A percentile compares a stretch with the other conserved stretches of the same genome.
Evolutionary conservation across 2,797 vertebrate species (phyloP).

Genomic region (Etheostoma perlongum): DNA sequence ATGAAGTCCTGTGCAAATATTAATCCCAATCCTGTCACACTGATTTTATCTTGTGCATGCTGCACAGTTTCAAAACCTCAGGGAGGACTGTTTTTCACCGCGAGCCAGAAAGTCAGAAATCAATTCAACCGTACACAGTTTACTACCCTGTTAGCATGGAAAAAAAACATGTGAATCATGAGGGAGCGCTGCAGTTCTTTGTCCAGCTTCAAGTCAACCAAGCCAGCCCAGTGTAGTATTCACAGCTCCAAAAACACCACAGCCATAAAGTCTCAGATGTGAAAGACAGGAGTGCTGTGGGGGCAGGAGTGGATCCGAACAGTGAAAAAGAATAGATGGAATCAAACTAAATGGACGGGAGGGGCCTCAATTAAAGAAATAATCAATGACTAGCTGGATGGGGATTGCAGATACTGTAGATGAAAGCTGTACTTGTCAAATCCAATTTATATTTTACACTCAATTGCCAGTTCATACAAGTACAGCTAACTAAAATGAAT

Average conservation of each 20-base stretch:
- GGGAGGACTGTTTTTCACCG: background rate
- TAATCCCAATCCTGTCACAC: background rate
- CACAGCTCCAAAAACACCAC: background rate
- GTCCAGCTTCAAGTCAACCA: background rate
- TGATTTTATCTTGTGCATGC: conserved; percentile 3
- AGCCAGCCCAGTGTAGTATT: background rate
- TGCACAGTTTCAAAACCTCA: background rate
- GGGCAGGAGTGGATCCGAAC: background rate
- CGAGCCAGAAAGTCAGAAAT: background rate
- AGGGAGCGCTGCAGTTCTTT: background rate
- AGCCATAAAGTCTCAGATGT: conserved; percentile 7
- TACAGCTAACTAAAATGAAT: background rate
- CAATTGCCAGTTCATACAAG: background rate
- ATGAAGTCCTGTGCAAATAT: conserved; percentile 8
- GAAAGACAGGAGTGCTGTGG: conserved; percentile 1
- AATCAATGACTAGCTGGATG: background rate
- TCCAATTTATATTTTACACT: background rate
- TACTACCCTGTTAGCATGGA: too few species aligned
- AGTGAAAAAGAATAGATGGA: conserved; percentile 40
- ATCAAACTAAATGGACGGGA: background rate
- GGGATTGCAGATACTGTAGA: background rate
- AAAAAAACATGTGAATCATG: background rate
- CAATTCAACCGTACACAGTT: background rate
- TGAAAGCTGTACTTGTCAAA: background rate
- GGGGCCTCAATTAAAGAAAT: background rate